Base-by-base conservation (phyloP, 2,888 invertebrate species). In the Oligia strigilis region DNA sequence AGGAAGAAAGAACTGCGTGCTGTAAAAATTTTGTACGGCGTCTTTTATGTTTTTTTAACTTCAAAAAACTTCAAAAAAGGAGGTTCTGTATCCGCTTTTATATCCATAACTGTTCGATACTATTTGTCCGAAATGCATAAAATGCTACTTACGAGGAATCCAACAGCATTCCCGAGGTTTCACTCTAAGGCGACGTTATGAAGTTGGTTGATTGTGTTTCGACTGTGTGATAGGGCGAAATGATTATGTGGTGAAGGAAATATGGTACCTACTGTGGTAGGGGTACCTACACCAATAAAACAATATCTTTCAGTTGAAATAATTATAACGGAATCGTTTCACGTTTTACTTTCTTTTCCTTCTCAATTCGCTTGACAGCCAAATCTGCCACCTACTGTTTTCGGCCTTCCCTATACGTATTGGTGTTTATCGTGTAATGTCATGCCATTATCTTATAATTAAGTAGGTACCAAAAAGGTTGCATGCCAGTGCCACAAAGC, bases 221-320 rank as follows among this genome's bases (percentile, higher is more conserved):
- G 43, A 77, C 65, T 76, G 52, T 64, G 36, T n/a, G 62, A 46
- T n/a, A 19, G 64, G 1, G 11, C 11, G 23, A 77, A 40, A 65
- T 17, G 17, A 49, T 66, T 29, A 29, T 29, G 11, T 23, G 0
- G 5, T 76, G 17, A n/a, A 19, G 13, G 23, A 19, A 29, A 74
- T 29, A 40, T 49, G 36, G 14, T 29, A 29, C 29, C 29, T 40
- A 40, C 40, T 40, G 40, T 40, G 40, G 40, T 40, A 3, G 40
- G 3, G 36, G 36, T n/a, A n/a, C n/a, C n/a, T 23, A 52, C 55
- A 58, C 9, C 23, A 58, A 58, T 58, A 23, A 23, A 58, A 58
- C 19, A 55, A 17, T 55, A 55, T 23, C 2, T 19, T 55, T 55
- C 55, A 55, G 23, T 17, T 52, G 17, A 19, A 55, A 58, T 58